A percentile compares a stretch with the other conserved stretches of the same genome.
Evolutionary conservation across 2,797 vertebrate genomes (phyloP).

Genomic region (Ceryle rudis): DNA sequence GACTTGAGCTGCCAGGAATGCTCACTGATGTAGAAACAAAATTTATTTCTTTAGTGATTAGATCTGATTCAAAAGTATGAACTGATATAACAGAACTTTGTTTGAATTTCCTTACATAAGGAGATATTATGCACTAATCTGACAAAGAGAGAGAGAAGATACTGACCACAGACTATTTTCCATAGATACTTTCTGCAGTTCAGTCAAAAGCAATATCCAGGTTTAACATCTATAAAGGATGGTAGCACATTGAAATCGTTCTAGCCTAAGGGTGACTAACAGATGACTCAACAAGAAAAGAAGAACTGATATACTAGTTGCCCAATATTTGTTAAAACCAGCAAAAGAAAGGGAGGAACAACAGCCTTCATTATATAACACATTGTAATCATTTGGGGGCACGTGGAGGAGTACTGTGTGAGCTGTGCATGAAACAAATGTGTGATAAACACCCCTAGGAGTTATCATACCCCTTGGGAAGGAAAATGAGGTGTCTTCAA

Average conservation of each 20-base stretch:
- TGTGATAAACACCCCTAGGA: background rate
- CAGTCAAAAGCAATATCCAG: background rate
- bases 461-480: background rate
- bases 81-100: background rate
- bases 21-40: background rate
- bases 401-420: background rate
- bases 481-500: background rate
- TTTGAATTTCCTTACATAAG: background rate
- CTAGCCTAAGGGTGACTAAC: background rate
- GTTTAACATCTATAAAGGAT: background rate
- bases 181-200: background rate
- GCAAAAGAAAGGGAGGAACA: background rate
- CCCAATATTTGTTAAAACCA: background rate
- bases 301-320: background rate
- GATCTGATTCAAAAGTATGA: background rate
- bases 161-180: background rate
- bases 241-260: background rate
- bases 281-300: background rate
- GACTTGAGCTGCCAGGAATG: constrained; percentile 7
- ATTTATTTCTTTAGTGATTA: constrained; percentile 23
- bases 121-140: background rate
- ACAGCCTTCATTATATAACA: background rate
- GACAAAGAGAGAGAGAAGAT: background rate
- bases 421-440: background rate
- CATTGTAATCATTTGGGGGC: background rate